Base-by-base conservation (phyloP, 1,140 invertebrate species). In the Protaetia brevitarsis region DNA sequence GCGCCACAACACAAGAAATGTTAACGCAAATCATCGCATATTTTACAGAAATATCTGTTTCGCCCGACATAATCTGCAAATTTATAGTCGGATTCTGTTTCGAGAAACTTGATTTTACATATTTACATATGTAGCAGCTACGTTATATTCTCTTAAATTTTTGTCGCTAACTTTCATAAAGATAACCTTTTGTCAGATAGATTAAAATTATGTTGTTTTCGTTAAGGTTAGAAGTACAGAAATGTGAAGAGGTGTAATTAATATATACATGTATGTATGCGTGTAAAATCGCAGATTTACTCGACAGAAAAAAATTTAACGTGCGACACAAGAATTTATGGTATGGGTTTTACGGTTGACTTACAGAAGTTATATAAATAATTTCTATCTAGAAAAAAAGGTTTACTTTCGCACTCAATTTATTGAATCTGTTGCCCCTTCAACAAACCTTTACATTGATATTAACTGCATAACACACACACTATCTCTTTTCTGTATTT, bases 71-170 rank as follows among this genome's bases (percentile, higher is more conserved):
- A 51, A 51, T 51, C 41, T 2, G 41, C 21, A 19, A 51, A 51
- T 51, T 51, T 51, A 51, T 51, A 51, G 16, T 7, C 13, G 41
- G 41, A 51, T 51, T 51, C 26, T 51, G 41, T 19, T 19, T 51
- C 13, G 41, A 51, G 41, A 51, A 51, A 51, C 41, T 51, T 51
- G 41, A 51, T 51, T 51, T 51, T 51, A 51, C 41, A 51, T 51
- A 51, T 51, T 51, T 51, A 51, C 41, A 51, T 51, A 51, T 51
- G 41, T 13, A 51, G 26, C 41, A 51, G 41, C 13, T 51, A 51
- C n/a, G 41, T 51, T 51, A 3, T 8, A 8, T 21, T 51, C 41
- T 51, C 26, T 23, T 19, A 51, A 26, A 51, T 51, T 51, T 51
- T 51, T 51, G 19, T 51, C 26, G 5, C 41, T 5, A 19, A 23